A percentile compares a stretch with the other conserved stretches of the same genome.
These are phyloP conservation scores for Ctenicera cuprea DNA, from an alignment of 2,888 invertebrate genomes.

Conservation along the genomic window DNA sequence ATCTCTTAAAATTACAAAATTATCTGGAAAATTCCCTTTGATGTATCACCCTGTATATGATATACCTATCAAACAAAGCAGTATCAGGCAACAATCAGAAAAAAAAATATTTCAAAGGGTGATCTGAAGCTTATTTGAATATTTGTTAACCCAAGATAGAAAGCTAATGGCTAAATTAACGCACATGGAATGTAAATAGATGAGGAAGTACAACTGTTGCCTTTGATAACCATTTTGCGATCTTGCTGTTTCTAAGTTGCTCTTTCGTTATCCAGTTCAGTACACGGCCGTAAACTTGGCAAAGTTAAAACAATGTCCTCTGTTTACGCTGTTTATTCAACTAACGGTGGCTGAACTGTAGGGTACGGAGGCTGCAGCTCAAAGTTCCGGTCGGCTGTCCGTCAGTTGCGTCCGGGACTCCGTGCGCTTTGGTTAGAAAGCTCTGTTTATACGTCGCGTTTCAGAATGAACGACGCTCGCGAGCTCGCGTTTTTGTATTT, in stretches of 20 bases:
- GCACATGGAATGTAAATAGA: too few relatives aligned
- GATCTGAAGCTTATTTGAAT: too few relatives aligned
- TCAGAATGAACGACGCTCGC: conserved; percentile 37
- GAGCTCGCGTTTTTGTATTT: conserved; percentile 6
- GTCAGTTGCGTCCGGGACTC: conserved; percentile 70
- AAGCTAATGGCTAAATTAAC: too few relatives aligned
- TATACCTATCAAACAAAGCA: too few relatives aligned
- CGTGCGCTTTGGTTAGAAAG: conserved; percentile 63
- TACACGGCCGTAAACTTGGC: not conserved
- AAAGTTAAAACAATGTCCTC: conserved; percentile 29
- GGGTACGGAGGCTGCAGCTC: conserved; percentile 54
- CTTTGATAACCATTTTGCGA: too few relatives aligned
- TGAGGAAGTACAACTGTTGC: too few relatives aligned
- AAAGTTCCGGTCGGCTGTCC: conserved; percentile 55
- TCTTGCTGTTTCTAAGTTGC: not conserved
- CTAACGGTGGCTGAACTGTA: conserved; percentile 52
- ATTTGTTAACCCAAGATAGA: too few relatives aligned
- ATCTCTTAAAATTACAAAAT: too few relatives aligned
- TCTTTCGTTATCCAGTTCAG: not conserved
- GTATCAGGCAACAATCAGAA: too few relatives aligned
- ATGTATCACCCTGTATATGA: too few relatives aligned
- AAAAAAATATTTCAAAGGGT: too few relatives aligned
- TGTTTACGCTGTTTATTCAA: conserved; percentile 39
- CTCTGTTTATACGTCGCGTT: conserved; percentile 30
- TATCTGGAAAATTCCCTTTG: too few relatives aligned